These are phyloP conservation scores for Drosophila gunungcola DNA, from an alignment of 1,140 invertebrate genomes.

Conservation along the genomic window DNA sequence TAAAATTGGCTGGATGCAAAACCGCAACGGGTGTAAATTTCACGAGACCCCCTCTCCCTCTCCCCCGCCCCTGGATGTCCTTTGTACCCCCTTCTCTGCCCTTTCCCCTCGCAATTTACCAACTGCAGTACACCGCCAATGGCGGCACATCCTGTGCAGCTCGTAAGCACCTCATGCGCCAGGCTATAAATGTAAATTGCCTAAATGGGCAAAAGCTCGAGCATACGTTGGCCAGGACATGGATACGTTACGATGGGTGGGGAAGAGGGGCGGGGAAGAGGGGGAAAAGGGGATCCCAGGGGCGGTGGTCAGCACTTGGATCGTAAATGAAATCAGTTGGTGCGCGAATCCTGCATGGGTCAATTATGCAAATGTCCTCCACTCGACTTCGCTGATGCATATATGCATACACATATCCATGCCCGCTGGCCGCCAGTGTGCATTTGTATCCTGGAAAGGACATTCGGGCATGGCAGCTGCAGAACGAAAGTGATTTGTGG, in stretches of 20 bases:
- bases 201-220: conserved; percentile 81
- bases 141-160: conserved; percentile 79
- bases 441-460: conserved; percentile 36
- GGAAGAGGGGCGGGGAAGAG: neutral
- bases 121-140: conserved; percentile 46
- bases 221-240: conserved; percentile 75
- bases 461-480: conserved; percentile 33
- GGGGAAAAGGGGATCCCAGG: neutral
- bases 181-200: conserved; percentile 83
- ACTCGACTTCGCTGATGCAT: conserved; percentile 28
- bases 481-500: conserved; percentile 80
- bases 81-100: neutral
- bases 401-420: conserved; percentile 15
- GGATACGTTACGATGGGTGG: conserved; percentile 47
- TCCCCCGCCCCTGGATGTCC: neutral
- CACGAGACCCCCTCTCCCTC: conserved; percentile 27
- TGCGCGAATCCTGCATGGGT: conserved; percentile 83
- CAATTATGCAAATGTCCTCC: conserved; percentile 79
- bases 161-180: conserved; percentile 82
- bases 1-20: conserved; percentile 69
- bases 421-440: conserved; percentile 2
- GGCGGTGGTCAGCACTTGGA: conserved; percentile 18
- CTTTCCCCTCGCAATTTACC: neutral
- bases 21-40: conserved; percentile 82
- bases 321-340: conserved; percentile 83